Conservation (phyloP, 2,888 invertebrate genomes). For the Agrotis clavis region DNA sequence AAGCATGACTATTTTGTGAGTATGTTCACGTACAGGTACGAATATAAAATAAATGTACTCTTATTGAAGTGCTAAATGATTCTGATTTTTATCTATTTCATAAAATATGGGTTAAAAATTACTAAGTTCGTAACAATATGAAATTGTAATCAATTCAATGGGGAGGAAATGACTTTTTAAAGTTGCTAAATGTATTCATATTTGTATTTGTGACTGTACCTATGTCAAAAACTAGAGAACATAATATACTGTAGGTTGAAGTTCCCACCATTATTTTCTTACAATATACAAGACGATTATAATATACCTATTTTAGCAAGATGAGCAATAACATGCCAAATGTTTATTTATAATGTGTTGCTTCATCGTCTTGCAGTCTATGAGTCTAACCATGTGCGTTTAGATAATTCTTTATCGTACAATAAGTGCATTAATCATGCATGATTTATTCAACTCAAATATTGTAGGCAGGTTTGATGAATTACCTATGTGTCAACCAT, state of each 20-base stretch:
- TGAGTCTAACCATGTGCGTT: constrained; percentile 13
- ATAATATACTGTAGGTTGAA: not conserved
- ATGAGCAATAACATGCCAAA: constrained; percentile 32
- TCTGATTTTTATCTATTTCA: too few species aligned
- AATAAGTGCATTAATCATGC: constrained; percentile 26
- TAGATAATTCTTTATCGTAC: constrained; percentile 23
- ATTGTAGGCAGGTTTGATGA: constrained; percentile 5
- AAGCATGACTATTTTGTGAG: too few species aligned
- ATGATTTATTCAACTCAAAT: constrained; percentile 16
- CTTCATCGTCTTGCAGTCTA: constrained; percentile 21
- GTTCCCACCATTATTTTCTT: not conserved
- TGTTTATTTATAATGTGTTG: constrained; percentile 37
- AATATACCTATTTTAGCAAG: constrained; percentile 21
- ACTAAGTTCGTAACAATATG: too few species aligned
- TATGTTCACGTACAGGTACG: too few species aligned
- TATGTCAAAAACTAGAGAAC: not conserved
- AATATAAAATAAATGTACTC: too few species aligned
- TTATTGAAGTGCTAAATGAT: too few species aligned
- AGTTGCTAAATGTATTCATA: too few species aligned
- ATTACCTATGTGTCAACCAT: constrained; percentile 19
- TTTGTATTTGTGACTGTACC: too few species aligned
- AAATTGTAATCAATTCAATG: too few species aligned
- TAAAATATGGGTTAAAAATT: too few species aligned
- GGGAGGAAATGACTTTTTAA: too few species aligned
- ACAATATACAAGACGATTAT: not conserved